phyloP scores from a whole-genome alignment of 1,140 invertebrate species.

The Triops longicaudatus region DNA sequence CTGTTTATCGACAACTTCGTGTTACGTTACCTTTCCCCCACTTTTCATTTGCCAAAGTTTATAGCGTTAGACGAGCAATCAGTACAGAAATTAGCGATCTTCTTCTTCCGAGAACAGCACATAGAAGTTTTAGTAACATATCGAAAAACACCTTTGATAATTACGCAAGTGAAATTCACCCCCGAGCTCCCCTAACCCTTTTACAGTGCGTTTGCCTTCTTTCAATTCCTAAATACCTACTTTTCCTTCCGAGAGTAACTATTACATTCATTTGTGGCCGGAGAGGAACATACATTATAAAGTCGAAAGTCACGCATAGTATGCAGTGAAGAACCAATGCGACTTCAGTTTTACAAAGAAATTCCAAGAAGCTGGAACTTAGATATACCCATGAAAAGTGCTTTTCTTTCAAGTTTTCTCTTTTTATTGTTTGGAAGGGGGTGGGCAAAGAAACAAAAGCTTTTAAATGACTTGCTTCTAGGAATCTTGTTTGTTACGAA shows the following conservation, averaged over 20 bases:
- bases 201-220: neutral
- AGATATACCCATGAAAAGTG: neutral
- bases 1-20: neutral
- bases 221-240: too few relatives aligned
- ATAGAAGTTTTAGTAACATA: neutral
- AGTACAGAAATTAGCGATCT: neutral
- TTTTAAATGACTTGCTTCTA: neutral
- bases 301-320: too few relatives aligned
- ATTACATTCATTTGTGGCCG: too few relatives aligned
- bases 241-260: too few relatives aligned
- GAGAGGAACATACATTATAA: too few relatives aligned
- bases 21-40: neutral
- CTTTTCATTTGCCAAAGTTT: neutral
- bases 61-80: slow-evolving; percentile 6
- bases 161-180: neutral
- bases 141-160: neutral
- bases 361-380: neutral
- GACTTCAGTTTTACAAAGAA: neutral
- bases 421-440: too few relatives aligned
- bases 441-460: neutral
- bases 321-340: neutral
- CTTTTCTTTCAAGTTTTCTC: too few relatives aligned
- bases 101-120: neutral
- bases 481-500: neutral
- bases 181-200: neutral